A percentile compares a stretch with the other conserved stretches of the same genome.
phyloP scores from a whole-genome alignment of 2,888 invertebrate genomes.

The Dryobotodes eremita region DNA sequence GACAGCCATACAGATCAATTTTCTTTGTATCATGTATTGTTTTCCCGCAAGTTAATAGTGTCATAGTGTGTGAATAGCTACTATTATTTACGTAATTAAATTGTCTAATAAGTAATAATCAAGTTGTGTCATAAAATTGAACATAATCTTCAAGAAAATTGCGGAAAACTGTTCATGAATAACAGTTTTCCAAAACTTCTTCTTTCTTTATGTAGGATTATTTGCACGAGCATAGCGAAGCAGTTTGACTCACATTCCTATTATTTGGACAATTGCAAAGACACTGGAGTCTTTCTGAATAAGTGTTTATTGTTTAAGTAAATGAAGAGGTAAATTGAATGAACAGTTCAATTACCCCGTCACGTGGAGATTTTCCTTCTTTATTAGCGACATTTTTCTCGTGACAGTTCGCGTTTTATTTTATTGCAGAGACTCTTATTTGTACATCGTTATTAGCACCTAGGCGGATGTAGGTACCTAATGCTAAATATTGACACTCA shows the following conservation, averaged over 20 bases:
- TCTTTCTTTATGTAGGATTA: conserved; percentile 4
- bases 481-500: not conserved
- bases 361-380: conserved; percentile 36
- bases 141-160: not conserved
- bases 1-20: conserved; percentile 42
- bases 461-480: conserved; percentile 18
- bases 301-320: conserved; percentile 45
- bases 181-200: not conserved
- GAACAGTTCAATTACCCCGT: conserved; percentile 55
- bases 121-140: conserved; percentile 33
- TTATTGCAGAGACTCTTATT: conserved; percentile 9
- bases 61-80: conserved; percentile 36
- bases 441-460: conserved; percentile 21
- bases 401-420: conserved; percentile 48
- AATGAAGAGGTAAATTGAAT: conserved; percentile 26
- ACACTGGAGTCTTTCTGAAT: conserved; percentile 27
- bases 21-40: conserved; percentile 56
- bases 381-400: conserved; percentile 30
- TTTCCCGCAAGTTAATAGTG: conserved; percentile 36
- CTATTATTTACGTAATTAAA: conserved; percentile 26
- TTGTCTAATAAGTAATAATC: conserved; percentile 6
- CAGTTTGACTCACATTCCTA: conserved; percentile 44
- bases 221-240: conserved; percentile 9
- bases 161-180: not conserved
- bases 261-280: conserved; percentile 37